Evolutionary conservation across 2,888 invertebrate genomes (phyloP).

Genomic region (Bimastos eiseni): DNA sequence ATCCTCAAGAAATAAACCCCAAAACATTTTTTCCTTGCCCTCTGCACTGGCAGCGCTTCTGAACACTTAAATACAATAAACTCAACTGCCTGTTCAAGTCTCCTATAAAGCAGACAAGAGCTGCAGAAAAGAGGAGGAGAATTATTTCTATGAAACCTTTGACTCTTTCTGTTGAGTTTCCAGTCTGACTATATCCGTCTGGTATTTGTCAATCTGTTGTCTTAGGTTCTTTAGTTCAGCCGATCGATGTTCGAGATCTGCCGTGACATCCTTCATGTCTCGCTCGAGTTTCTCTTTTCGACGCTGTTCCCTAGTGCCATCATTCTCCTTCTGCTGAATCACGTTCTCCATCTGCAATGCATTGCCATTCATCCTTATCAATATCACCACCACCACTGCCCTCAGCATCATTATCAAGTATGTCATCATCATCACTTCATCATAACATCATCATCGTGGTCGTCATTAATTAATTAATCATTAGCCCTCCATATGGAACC

Average conservation of each 20-base stretch:
- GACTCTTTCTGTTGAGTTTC: conserved; percentile 30
- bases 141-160: conserved; percentile 16
- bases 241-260: conserved; percentile 8
- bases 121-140: background rate
- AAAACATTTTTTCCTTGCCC: too few species aligned
- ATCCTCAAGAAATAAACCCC: background rate
- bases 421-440: background rate
- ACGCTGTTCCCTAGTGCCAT: conserved; percentile 30
- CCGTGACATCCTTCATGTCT: conserved; percentile 30
- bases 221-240: background rate
- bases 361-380: background rate
- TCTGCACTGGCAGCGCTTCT: too few species aligned
- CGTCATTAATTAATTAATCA: too few species aligned
- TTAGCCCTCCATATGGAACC: too few species aligned
- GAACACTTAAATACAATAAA: too few species aligned
- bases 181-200: conserved; percentile 9
- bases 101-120: too few species aligned
- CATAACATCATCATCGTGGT: background rate
- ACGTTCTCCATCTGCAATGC: background rate
- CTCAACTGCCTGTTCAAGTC: too few species aligned
- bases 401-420: background rate
- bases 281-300: conserved; percentile 34
- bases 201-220: conserved; percentile 10
- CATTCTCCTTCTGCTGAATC: conserved; percentile 27
- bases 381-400: background rate